Base-by-base conservation (phyloP, 2,888 invertebrate species). In the Cartodere bifasciata region DNA sequence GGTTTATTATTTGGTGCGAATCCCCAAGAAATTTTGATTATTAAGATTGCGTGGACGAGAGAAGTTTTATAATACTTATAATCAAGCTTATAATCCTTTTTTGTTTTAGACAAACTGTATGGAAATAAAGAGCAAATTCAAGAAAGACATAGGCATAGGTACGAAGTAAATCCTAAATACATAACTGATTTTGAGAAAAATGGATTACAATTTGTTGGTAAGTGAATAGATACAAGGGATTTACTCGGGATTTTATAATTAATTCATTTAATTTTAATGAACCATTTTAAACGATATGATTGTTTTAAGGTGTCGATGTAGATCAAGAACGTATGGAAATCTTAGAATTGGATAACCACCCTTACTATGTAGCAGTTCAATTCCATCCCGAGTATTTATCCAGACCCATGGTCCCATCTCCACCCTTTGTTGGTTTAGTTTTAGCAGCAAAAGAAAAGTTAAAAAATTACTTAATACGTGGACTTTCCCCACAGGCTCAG, bases 351-450 rank as follows among this genome's bases (percentile, higher is more conserved):
- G 73, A 77, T 31, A 71, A 67, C 29, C 97, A 99, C 63, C 85
- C 84, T 0, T 98, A 84, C 60, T 99, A 84, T 55, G 84, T 95
- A 4, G 85, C 85, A 0, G 92, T 92, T 2, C 98, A 98, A 62
- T 99, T 83, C 63, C 98, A 99, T 62, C 98, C 98, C 0, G 98
- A 99, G 59, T 98, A 97, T 57, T 65, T 92, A 37, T 90, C 91
- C 0, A 68, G 94, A 2, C 94, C 94, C 0, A 60, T 92, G 40
- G 77, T 75, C 29, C 92, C 95, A 0, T 94, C 94, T 13, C 90
- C 97, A 3, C 92, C 92, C 4, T 99, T 95, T 61, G 64, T 95
- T 42, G 98, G 98, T 40, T 67, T 98, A 2, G 77, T 98, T 45
- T 65, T 97, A 38, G 94, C 97, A 4, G 77, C 92, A 0, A 75